A percentile compares a stretch with the other conserved stretches of the same genome.
Evolutionary conservation across 2,113 vertebrate species (phyloP).

Genomic region (Gallinago media): DNA sequence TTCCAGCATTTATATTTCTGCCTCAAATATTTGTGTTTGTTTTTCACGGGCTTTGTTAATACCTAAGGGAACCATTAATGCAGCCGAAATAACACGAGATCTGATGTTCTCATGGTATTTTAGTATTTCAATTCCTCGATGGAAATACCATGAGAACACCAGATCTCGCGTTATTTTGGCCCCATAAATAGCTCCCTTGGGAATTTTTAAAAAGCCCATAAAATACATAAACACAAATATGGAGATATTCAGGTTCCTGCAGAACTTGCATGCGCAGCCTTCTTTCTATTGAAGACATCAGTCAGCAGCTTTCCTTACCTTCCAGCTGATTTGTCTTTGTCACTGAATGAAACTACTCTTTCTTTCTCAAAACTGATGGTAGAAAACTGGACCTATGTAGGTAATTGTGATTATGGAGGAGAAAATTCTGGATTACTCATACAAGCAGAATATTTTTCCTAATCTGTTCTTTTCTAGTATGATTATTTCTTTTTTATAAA

Average conservation of each 20-base stretch:
- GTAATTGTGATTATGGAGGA: not conserved
- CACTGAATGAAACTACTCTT: not conserved
- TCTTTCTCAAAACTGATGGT: not conserved
- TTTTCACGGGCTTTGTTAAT: slow-evolving; percentile 65
- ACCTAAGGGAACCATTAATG: slow-evolving; percentile 66
- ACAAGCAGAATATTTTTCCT: slow-evolving; percentile 9
- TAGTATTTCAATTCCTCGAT: slow-evolving; percentile 35
- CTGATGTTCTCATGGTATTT: slow-evolving; percentile 64
- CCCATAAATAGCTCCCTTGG: slow-evolving; percentile 45
- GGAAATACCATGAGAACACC: slow-evolving; percentile 43
- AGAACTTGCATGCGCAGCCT: slow-evolving; percentile 35
- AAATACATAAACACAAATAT: slow-evolving; percentile 67
- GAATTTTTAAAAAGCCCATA: slow-evolving; percentile 58
- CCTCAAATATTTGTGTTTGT: slow-evolving; percentile 64
- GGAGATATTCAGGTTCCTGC: slow-evolving; percentile 47
- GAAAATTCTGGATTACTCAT: not conserved
- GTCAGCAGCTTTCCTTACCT: slow-evolving; percentile 38
- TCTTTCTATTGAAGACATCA: not conserved
- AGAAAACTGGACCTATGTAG: slow-evolving; percentile 1
- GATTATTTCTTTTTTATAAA: not conserved
- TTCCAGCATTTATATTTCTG: slow-evolving; percentile 19
- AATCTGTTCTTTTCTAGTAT: slow-evolving; percentile 9
- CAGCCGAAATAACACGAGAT: slow-evolving; percentile 62
- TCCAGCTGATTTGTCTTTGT: slow-evolving; percentile 57
- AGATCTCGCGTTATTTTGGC: slow-evolving; percentile 55